Evolutionary conservation across 2,888 invertebrate genomes (phyloP), one percentile per base, ranked within the genome.

Genomic region (Drosophila meridionalis): DNA sequence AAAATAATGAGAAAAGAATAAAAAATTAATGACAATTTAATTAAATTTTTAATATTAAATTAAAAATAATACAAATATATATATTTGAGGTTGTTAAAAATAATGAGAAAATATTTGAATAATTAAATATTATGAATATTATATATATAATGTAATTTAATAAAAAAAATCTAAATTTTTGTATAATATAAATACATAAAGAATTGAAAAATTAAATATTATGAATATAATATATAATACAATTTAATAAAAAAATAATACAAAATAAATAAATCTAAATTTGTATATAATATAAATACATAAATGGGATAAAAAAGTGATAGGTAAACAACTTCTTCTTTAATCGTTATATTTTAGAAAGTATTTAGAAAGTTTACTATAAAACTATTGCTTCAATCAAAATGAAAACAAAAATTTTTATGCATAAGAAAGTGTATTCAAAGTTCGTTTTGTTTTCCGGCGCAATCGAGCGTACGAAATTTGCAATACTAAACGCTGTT

Each of bases 401-500:
- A 42, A n/a, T 42, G 0, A 12, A 4, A 40, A n/a, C 2, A 2
- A 3, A n/a, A 28, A 48, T 2, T 14, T 1, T 30, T 28, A 4
- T 12, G 28, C 2, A 26, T 7, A 47, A 47, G 2, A 8, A 7
- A 55, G 55, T 8, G 55, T 55, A 55, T 55, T 4, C 9, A 2
- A n/a, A 9, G 12, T 30, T 30, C 56, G 32, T 20, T 30, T 1
- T 0, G 5, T 0, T 32, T 6, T 30, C 5, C 6, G 5, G 85
- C 75, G 80, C 88, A 88, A 73, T 83, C 73, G 69, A 83, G 86
- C 82, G 85, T 62, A 83, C 83, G 70, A 85, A 85, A 85, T 83
- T 85, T 87, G 87, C 84, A 85, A 85, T 85, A 85, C 85, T 81
- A 87, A 85, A 85, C 83, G 83, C 76, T 85, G 80, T 78, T 76